A percentile compares a stretch with the other conserved stretches of the same genome.
Evolutionary conservation across 2,797 vertebrate species (phyloP).

Genomic region (Diceros bicornis): DNA sequence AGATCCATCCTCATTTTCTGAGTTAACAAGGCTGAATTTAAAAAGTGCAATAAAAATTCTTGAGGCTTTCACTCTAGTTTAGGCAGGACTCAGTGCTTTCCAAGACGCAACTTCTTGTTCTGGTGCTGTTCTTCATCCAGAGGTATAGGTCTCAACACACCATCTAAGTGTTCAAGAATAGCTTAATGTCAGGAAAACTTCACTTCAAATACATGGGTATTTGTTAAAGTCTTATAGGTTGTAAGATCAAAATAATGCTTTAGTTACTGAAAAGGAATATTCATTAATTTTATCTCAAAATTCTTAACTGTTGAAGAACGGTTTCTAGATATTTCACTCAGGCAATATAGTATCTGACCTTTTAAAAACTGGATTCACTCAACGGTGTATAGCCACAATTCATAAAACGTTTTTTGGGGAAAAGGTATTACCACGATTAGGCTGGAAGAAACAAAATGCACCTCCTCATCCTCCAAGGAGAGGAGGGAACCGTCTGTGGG

Average conservation of each 20-base stretch:
- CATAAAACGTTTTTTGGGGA: neutral
- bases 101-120: constrained; percentile 89
- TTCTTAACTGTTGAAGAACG: constrained; percentile 8
- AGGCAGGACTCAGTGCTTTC: constrained; percentile 77
- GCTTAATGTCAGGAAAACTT: constrained; percentile 51
- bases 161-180: constrained; percentile 84
- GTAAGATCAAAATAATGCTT: constrained; percentile 23
- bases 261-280: constrained; percentile 21
- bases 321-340: constrained; percentile 18
- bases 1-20: constrained; percentile 82
- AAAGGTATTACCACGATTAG: neutral
- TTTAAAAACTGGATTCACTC: constrained; percentile 7
- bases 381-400: neutral
- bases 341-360: neutral
- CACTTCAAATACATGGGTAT: neutral
- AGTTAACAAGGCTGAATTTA: constrained; percentile 82
- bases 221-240: neutral
- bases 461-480: neutral
- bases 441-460: constrained; percentile 27
- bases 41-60: constrained; percentile 78
- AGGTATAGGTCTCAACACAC: constrained; percentile 81
- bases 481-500: neutral
- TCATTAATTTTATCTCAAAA: constrained; percentile 38
- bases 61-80: constrained; percentile 28
- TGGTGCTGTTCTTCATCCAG: constrained; percentile 85